Conservation (phyloP, 2,888 invertebrate species). For the Caenorhabditis macrosperma region DNA sequence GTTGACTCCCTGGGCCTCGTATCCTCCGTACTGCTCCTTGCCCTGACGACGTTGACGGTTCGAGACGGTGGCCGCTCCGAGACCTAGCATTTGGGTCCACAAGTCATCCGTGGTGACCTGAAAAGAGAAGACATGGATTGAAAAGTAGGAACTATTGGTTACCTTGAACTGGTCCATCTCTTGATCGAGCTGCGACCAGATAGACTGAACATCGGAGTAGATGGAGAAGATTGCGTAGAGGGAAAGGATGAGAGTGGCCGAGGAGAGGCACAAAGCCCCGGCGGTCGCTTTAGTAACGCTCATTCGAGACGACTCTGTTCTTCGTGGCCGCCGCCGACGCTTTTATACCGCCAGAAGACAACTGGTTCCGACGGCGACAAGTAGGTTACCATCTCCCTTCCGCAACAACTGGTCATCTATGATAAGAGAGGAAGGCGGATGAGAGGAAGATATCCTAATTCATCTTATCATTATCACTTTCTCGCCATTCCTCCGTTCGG, state of each 20-base stretch:
- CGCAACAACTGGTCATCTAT: constrained; percentile 35
- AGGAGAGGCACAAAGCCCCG: constrained; percentile 70
- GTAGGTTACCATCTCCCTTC: constrained; percentile 51
- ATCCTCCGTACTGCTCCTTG: constrained; percentile 69
- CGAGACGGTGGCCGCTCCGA: constrained; percentile 70
- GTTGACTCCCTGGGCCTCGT: constrained; percentile 73
- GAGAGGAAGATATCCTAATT: constrained; percentile 34
- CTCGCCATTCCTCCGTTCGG: not conserved
- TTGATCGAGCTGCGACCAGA: constrained; percentile 70
- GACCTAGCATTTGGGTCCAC: constrained; percentile 70
- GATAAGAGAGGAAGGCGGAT: constrained; percentile 1
- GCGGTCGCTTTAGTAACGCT: constrained; percentile 71
- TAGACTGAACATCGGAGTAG: constrained; percentile 70
- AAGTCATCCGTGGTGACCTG: constrained; percentile 69
- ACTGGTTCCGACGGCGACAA: constrained; percentile 38
- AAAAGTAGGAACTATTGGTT: not conserved
- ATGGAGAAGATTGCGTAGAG: constrained; percentile 70
- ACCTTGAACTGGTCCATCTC: constrained; percentile 73
- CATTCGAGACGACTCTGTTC: constrained; percentile 65
- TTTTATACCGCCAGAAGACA: constrained; percentile 37
- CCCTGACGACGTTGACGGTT: constrained; percentile 70
- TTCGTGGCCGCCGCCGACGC: not conserved
- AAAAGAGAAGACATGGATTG: constrained; percentile 1
- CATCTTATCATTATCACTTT: constrained; percentile 55
- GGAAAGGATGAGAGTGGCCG: constrained; percentile 69